Evolutionary conservation across 2,797 vertebrate genomes (phyloP).

Genomic region (Myripristis murdjan): DNA sequence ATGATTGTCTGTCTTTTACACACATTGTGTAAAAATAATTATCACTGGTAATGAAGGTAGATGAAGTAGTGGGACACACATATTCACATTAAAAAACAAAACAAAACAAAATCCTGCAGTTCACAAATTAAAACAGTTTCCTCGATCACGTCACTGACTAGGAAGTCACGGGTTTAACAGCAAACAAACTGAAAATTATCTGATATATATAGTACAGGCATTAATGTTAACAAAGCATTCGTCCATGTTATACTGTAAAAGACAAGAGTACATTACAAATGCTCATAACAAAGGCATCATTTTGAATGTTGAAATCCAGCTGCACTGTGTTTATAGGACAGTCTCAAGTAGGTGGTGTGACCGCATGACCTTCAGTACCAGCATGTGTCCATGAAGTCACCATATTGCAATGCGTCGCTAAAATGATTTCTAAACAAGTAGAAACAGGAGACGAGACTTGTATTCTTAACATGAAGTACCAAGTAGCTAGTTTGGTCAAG

Average conservation of each 20-base stretch:
- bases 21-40: conserved; percentile 34
- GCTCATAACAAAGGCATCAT: conserved; percentile 45
- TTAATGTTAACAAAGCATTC: conserved; percentile 14
- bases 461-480: conserved; percentile 1
- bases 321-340: conserved; percentile 49
- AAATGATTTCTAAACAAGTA: not conserved
- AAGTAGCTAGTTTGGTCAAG: conserved; percentile 12
- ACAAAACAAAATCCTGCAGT: not conserved
- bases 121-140: conserved; percentile 11
- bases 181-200: conserved; percentile 19
- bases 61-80: conserved; percentile 32
- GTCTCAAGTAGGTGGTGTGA: conserved; percentile 31
- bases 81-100: conserved; percentile 1
- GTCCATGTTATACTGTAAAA: conserved; percentile 26
- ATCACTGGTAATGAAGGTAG: conserved; percentile 52
- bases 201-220: conserved; percentile 24
- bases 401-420: conserved; percentile 2
- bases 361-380: conserved; percentile 19
- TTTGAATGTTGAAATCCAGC: conserved; percentile 40
- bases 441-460: conserved; percentile 3
- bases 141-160: conserved; percentile 1
- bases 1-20: conserved; percentile 56
- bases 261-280: conserved; percentile 34
- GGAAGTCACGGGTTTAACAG: not conserved
- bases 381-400: conserved; percentile 16